A percentile compares a stretch with the other conserved stretches of the same genome.
phyloP scores from a whole-genome alignment of 2,797 vertebrate species.

The Yasuhikotakia modesta region DNA sequence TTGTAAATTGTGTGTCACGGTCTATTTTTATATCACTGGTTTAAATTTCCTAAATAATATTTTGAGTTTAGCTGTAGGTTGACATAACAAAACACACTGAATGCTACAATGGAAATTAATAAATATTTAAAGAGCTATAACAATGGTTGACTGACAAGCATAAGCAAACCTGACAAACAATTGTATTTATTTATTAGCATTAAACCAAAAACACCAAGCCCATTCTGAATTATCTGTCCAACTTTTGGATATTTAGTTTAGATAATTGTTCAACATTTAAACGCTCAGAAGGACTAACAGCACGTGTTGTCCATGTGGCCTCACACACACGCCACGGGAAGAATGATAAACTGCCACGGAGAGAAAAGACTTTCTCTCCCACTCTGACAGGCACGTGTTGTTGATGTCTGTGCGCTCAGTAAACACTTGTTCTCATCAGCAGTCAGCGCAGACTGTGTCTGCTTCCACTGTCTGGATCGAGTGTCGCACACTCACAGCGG shows the following conservation, averaged over 20 bases:
- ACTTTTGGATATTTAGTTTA: too few relatives aligned
- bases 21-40: too few relatives aligned
- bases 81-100: background rate
- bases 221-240: too few relatives aligned
- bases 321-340: background rate
- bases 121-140: background rate
- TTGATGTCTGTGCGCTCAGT: conserved; percentile 12
- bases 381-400: conserved; percentile 7
- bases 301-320: background rate
- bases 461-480: conserved; percentile 3
- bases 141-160: background rate
- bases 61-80: too few relatives aligned
- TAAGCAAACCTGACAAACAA: too few relatives aligned
- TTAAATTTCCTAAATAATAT: too few relatives aligned
- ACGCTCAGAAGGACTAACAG: conserved; percentile 16
- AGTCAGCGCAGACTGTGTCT: conserved; percentile 9
- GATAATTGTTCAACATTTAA: too few relatives aligned
- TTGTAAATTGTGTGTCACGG: too few relatives aligned
- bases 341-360: conserved; percentile 35
- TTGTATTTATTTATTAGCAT: too few relatives aligned
- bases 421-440: conserved; percentile 9
- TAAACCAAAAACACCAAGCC: too few relatives aligned
- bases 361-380: conserved; percentile 32
- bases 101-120: background rate
- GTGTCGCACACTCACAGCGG: background rate